Conservation (phyloP, 1,140 invertebrate genomes). For the Drosophila watanabei region DNA sequence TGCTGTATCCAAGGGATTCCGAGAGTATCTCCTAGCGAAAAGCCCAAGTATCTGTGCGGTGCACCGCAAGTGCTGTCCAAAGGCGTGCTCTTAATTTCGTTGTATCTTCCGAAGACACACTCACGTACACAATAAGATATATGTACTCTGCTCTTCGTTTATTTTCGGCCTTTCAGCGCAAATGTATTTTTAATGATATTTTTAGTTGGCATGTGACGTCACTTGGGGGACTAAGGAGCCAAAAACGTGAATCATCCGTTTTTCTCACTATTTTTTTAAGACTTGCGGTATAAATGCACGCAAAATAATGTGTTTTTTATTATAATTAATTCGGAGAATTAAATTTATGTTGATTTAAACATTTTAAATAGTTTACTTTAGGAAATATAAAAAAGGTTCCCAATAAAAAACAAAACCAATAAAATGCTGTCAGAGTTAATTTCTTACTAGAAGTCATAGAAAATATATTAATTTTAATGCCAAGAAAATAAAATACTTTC, state of each 20-base stretch:
- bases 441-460: not conserved
- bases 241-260: constrained; percentile 64
- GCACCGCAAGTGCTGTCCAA: constrained; percentile 39
- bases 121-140: constrained; percentile 15
- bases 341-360: too few species aligned
- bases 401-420: not conserved
- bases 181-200: constrained; percentile 77
- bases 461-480: not conserved
- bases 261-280: constrained; percentile 39
- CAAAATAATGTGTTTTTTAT: not conserved
- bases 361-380: not conserved
- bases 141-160: constrained; percentile 24
- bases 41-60: constrained; percentile 30
- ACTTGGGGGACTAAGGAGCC: constrained; percentile 45
- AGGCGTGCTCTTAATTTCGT: constrained; percentile 68
- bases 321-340: not conserved
- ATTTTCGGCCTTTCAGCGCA: constrained; percentile 52
- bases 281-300: not conserved
- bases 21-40: constrained; percentile 21
- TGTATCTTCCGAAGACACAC: constrained; percentile 32
- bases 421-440: not conserved
- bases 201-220: constrained; percentile 78
- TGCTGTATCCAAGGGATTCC: constrained; percentile 18
- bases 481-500: not conserved
- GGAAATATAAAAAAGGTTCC: not conserved